Conservation (phyloP, 2,888 invertebrate genomes). For the Cerastoderma edule region DNA sequence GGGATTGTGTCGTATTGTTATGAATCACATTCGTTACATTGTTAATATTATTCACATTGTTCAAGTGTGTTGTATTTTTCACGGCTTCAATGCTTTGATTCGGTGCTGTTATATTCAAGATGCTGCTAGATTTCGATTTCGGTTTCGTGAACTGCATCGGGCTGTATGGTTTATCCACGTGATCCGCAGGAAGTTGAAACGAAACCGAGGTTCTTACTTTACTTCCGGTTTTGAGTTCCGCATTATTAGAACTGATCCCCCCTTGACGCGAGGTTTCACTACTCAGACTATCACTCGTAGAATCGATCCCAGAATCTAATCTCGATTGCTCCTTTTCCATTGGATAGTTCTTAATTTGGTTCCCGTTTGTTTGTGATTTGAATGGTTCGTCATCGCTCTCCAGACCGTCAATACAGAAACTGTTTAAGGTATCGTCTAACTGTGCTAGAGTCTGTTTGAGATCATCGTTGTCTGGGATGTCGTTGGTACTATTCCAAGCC, state of each 20-base stretch:
- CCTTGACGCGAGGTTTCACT: constrained; percentile 34
- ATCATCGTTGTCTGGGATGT: constrained; percentile 6
- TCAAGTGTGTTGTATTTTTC: neutral
- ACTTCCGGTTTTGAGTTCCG: constrained; percentile 4
- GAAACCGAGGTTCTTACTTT: constrained; percentile 38
- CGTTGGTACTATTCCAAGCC: neutral
- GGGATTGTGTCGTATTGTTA: constrained; percentile 1
- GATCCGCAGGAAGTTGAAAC: constrained; percentile 42
- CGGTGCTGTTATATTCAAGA: neutral
- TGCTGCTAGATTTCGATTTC: constrained; percentile 7
- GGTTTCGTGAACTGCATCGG: constrained; percentile 32
- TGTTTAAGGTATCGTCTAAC: constrained; percentile 33
- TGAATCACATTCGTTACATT: neutral
- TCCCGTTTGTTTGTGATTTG: constrained; percentile 5
- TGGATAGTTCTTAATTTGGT: neutral
- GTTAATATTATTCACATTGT: neutral
- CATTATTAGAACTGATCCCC: constrained; percentile 38
- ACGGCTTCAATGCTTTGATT: neutral
- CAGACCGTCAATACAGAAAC: constrained; percentile 17
- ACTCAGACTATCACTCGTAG: constrained; percentile 28
- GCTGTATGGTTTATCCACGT: constrained; percentile 52
- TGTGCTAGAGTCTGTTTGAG: constrained; percentile 29
- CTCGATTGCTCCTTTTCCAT: neutral
- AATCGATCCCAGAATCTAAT: constrained; percentile 29
- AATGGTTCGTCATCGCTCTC: constrained; percentile 26